Percentiles rank a stretch among this genome's conserved stretches.
These are phyloP conservation scores for Procavia capensis DNA, from an alignment of 2,113 vertebrate species.

Conservation along the genomic window DNA sequence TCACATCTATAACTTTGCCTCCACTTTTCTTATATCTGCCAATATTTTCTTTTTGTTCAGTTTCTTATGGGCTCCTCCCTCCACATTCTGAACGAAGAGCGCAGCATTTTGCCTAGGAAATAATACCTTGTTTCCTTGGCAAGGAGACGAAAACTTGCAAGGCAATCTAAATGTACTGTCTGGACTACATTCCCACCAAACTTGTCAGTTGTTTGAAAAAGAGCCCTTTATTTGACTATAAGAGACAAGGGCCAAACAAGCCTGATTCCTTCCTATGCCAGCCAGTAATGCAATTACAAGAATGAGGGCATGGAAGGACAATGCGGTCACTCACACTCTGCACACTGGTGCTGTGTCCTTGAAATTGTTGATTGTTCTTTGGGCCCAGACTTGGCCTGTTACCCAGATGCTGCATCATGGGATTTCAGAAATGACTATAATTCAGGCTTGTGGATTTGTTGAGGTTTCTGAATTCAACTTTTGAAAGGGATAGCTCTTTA, in stretches of 20 bases:
- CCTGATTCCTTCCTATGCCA: slow-evolving; percentile 45
- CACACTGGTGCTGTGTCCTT: slow-evolving; percentile 36
- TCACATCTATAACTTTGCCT: background rate
- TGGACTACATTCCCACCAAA: slow-evolving; percentile 35
- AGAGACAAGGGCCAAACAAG: slow-evolving; percentile 64
- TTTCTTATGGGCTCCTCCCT: background rate
- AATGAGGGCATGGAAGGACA: slow-evolving; percentile 5
- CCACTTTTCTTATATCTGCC: background rate
- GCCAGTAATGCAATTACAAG: slow-evolving; percentile 30
- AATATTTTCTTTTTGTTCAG: slow-evolving; percentile 21
- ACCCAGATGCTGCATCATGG: background rate
- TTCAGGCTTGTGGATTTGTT: background rate
- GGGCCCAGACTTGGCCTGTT: background rate
- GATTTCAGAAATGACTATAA: slow-evolving; percentile 53
- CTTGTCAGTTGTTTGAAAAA: slow-evolving; percentile 68
- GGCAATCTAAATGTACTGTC: slow-evolving; percentile 32
- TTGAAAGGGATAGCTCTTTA: slow-evolving; percentile 33
- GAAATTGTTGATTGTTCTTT: slow-evolving; percentile 18
- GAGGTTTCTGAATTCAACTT: slow-evolving; percentile 18
- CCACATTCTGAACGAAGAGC: background rate
- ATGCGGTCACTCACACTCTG: background rate
- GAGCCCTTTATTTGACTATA: slow-evolving; percentile 60
- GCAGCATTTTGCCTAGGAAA: slow-evolving; percentile 30
- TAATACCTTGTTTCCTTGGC: slow-evolving; percentile 44
- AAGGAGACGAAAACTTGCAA: background rate